These are phyloP conservation scores for Carcharodon carcharias DNA, from an alignment of 2,797 vertebrate species.

Conservation along the genomic window DNA sequence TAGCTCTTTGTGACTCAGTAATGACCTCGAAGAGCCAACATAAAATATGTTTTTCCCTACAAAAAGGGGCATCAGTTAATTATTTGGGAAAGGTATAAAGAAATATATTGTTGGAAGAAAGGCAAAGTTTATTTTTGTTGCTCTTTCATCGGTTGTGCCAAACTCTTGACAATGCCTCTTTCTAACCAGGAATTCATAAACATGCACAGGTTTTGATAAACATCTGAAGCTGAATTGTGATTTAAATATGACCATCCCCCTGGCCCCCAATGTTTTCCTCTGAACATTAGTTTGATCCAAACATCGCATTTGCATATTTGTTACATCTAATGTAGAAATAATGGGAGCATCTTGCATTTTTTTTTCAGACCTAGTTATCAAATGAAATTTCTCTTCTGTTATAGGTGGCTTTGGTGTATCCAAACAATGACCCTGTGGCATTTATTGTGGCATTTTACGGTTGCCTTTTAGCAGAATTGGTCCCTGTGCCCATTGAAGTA, in stretches of 20 bases:
- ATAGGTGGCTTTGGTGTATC: slow-evolving; percentile 91
- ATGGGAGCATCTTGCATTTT: not conserved
- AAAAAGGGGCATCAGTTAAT: not conserved
- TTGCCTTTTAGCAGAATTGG: slow-evolving; percentile 86
- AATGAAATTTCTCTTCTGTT: slow-evolving; percentile 33
- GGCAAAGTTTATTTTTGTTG: not conserved
- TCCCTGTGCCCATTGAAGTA: slow-evolving; percentile 92
- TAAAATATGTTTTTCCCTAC: not conserved
- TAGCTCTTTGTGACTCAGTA: too few species aligned
- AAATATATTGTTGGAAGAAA: not conserved
- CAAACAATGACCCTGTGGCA: slow-evolving; percentile 90
- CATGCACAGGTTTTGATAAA: not conserved
- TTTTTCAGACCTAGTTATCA: not conserved
- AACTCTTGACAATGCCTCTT: not conserved
- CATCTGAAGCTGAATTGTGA: not conserved
- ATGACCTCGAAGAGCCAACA: not conserved
- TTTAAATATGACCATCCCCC: not conserved
- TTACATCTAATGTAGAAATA: not conserved
- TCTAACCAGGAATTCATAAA: not conserved
- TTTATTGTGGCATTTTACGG: slow-evolving; percentile 97
- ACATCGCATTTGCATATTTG: not conserved
- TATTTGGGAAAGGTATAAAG: not conserved
- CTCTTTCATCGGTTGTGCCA: not conserved
- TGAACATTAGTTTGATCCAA: not conserved
- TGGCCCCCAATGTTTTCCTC: not conserved